Evolutionary conservation across 2,113 vertebrate genomes (phyloP), one percentile per base, ranked within the genome.

Genomic region (Oryzias curvinotus): DNA sequence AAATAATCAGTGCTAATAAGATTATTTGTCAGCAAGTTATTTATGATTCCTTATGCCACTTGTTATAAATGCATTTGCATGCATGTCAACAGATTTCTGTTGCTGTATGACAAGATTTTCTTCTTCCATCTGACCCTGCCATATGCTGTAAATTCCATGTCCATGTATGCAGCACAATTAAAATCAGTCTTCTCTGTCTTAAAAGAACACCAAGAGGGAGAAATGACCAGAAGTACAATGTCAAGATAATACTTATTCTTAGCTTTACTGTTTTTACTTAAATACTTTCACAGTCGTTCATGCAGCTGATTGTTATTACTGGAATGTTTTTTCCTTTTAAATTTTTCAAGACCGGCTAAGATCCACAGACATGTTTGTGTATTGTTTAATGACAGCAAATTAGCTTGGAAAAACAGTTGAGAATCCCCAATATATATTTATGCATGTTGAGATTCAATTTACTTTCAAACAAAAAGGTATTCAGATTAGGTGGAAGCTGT

Each of bases 1-100:
- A 86, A 86, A 86, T 89, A 87, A 85, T 82, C 82, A 82, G 75
- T 75, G 84, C 80, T 83, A 80, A 77, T 75, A 76, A 82, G 85
- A 82, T 77, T 72, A 82, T 84, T 83, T 81, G 73, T 81, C 83
- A 73, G 78, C 74, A 68, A 77, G 77, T 86, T 84, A 82, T 82
- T 85, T 79, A 84, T 68, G 62, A 68, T 76, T 82, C 80, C 80
- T 82, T 66, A 61, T 80, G 85, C 78, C 87, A 82, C 81, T 86
- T 85, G 85, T 87, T 87, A 75, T 75, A 68, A 75, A 85, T 87
- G 78, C 84, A 85, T 85, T 85, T 81, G 87, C 75, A 80, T 57
- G 76, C 62, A 26, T 75, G 60, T 78, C 79, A 83, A 83, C 83
- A 77, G 75, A 86, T 82, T 83, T 87, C 70, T n/a, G 53, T 73